Evolutionary conservation across 2,113 vertebrate species (phyloP).

Genomic region (Chascanopsetta lugubris): DNA sequence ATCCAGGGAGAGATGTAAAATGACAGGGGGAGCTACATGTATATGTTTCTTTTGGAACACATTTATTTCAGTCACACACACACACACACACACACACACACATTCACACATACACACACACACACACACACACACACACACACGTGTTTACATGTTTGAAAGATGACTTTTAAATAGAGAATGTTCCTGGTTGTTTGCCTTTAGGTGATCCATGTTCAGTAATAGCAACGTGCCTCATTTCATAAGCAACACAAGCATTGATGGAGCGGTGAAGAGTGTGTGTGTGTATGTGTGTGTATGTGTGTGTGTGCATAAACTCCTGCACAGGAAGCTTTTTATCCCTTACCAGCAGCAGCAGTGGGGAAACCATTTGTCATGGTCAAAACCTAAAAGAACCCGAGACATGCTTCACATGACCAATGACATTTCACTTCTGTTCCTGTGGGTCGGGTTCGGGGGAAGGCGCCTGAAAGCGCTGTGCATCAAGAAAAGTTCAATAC

Average conservation of each 20-base stretch:
- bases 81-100: too few species aligned
- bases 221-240: slow-evolving; percentile 37
- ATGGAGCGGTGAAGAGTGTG: slow-evolving; percentile 19
- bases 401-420: slow-evolving; percentile 22
- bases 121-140: not conserved
- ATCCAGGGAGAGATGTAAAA: too few species aligned
- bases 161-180: slow-evolving; percentile 21
- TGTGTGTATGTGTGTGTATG: slow-evolving; percentile 16
- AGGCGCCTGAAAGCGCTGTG: slow-evolving; percentile 34
- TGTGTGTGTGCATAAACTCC: slow-evolving; percentile 4
- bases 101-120: too few species aligned
- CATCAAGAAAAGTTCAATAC: slow-evolving; percentile 55
- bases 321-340: slow-evolving; percentile 11
- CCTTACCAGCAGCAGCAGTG: slow-evolving; percentile 13
- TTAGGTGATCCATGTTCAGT: slow-evolving; percentile 7
- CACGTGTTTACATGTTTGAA: slow-evolving; percentile 28
- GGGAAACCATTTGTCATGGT: slow-evolving; percentile 22
- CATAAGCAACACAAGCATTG: slow-evolving; percentile 22
- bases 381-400: slow-evolving; percentile 18
- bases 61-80: too few species aligned
- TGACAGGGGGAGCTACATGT: too few species aligned
- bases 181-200: slow-evolving; percentile 22
- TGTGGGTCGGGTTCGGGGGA: not conserved
- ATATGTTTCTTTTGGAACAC: too few species aligned
- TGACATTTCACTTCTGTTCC: slow-evolving; percentile 46